Evolutionary conservation across 2,113 vertebrate genomes (phyloP).

Genomic region (Manacus vitellinus): DNA sequence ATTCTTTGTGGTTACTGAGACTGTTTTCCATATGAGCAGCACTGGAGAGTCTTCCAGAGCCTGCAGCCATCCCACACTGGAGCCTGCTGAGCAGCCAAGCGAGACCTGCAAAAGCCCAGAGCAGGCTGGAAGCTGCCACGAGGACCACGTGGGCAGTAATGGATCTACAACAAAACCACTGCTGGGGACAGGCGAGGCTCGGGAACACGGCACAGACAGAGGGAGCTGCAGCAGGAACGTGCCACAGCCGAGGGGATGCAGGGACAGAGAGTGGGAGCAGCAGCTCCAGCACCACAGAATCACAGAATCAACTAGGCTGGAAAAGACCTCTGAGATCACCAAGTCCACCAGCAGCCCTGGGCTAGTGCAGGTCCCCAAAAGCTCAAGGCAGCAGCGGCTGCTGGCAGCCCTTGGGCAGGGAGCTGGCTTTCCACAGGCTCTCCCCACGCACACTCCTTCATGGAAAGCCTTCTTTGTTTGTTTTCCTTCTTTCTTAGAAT

Average conservation of each 20-base stretch:
- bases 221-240: neutral
- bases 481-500: neutral
- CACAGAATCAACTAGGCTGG: no score
- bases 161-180: neutral
- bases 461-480: rapidly evolving
- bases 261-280: neutral
- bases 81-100: conserved; percentile 12
- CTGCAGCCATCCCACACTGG: neutral
- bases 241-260: rapidly evolving
- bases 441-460: rapidly evolving
- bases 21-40: conserved; percentile 22
- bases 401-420: neutral
- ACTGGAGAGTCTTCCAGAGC: neutral
- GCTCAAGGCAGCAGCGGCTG: neutral
- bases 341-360: neutral
- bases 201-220: rapidly evolving
- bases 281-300: neutral
- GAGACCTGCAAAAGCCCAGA: neutral
- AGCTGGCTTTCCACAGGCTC: neutral
- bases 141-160: neutral
- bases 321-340: no score
- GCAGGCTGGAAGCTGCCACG: neutral
- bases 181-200: neutral
- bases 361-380: neutral
- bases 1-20: neutral